phyloP scores from a whole-genome alignment of 2,113 vertebrate species.

The Excalfactoria chinensis region DNA sequence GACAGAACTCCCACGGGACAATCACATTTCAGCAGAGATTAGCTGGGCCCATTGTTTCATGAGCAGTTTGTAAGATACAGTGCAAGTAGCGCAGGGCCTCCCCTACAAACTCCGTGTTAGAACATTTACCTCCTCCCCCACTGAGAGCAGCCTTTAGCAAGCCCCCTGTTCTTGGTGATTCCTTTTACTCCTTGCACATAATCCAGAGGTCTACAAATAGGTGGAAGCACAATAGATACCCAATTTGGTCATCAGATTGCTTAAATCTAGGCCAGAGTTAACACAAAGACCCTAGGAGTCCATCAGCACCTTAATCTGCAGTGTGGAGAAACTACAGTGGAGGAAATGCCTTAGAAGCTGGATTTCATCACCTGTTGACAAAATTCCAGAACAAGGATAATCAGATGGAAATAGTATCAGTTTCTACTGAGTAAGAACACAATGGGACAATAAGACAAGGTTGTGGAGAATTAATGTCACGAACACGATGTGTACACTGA shows the following conservation, averaged over 20 bases:
- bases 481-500: not conserved
- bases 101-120: not conserved
- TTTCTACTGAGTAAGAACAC: not conserved
- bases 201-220: not conserved
- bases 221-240: not conserved
- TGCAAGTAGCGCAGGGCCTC: not conserved
- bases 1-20: not conserved
- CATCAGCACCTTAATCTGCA: not conserved
- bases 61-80: not conserved
- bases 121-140: not conserved
- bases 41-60: not conserved
- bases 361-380: not conserved
- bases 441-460: not conserved
- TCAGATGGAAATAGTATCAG: not conserved
- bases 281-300: not conserved
- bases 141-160: not conserved
- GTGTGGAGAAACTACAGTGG: not conserved
- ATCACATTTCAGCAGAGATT: not conserved
- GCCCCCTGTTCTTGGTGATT: not conserved
- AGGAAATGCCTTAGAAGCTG: not conserved
- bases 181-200: not conserved
- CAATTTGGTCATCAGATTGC: not conserved
- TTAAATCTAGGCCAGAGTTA: rapidly evolving
- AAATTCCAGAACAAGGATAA: slow-evolving; percentile 1
- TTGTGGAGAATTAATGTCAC: not conserved